A percentile compares a stretch with the other conserved stretches of the same genome.
phyloP scores from a whole-genome alignment of 1,140 invertebrate genomes.

The Dendrolimus punctatus region DNA sequence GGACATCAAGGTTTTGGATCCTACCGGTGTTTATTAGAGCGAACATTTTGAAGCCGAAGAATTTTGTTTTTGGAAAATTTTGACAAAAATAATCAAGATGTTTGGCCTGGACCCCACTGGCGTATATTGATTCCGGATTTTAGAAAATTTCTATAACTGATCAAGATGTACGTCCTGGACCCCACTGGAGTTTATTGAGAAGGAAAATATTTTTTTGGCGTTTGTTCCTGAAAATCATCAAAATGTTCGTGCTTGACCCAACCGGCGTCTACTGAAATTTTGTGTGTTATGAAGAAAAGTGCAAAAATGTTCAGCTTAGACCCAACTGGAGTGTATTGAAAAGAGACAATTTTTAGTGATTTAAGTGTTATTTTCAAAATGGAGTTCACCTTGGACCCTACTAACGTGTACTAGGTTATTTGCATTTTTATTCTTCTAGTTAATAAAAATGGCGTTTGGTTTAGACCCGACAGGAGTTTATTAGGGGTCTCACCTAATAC shows the following conservation, averaged over 20 bases:
- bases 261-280: conserved; percentile 47
- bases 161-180: conserved; percentile 50
- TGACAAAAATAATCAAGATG: conserved; percentile 34
- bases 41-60: conserved; percentile 11
- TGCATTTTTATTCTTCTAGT: conserved; percentile 17
- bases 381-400: conserved; percentile 56
- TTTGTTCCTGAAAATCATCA: conserved; percentile 13
- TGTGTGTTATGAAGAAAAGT: conserved; percentile 17
- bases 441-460: conserved; percentile 33
- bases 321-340: conserved; percentile 52
- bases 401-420: conserved; percentile 53
- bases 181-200: conserved; percentile 48
- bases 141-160: conserved; percentile 4
- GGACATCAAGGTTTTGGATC: conserved; percentile 60
- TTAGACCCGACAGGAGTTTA: conserved; percentile 55
- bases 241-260: conserved; percentile 48
- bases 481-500: conserved; percentile 9
- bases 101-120: conserved; percentile 36
- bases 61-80: conserved; percentile 24
- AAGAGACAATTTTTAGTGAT: conserved; percentile 21
- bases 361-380: conserved; percentile 26
- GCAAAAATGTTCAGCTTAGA: conserved; percentile 48
- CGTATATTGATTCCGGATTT: conserved; percentile 15
- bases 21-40: conserved; percentile 46
- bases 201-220: conserved; percentile 1